Percentiles rank a stretch among this genome's conserved stretches.
These are phyloP conservation scores for Torymus texanus DNA, from an alignment of 2,888 invertebrate species.

Conservation along the genomic window DNA sequence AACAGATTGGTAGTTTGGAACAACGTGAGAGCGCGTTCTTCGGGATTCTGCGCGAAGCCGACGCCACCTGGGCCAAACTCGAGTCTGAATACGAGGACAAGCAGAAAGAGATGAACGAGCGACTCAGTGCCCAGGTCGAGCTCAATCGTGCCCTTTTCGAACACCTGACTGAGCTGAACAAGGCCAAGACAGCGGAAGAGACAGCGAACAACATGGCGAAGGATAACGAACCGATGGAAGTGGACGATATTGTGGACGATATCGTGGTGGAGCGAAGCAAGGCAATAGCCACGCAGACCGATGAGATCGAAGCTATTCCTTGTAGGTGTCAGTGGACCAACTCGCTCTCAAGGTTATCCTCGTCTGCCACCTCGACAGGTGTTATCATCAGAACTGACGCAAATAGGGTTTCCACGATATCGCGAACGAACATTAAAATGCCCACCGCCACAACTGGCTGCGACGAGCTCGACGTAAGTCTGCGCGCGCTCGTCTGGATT, in stretches of 20 bases:
- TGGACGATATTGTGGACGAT: slow-evolving; percentile 58
- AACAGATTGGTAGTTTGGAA: slow-evolving; percentile 61
- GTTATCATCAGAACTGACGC: slow-evolving; percentile 6
- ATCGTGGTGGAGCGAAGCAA: not conserved
- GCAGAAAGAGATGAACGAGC: slow-evolving; percentile 58
- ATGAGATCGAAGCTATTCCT: slow-evolving; percentile 23
- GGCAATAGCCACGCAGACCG: slow-evolving; percentile 30
- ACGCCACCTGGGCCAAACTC: slow-evolving; percentile 62
- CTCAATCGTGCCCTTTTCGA: slow-evolving; percentile 59
- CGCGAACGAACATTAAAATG: slow-evolving; percentile 35
- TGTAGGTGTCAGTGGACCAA: slow-evolving; percentile 1
- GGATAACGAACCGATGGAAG: slow-evolving; percentile 48
- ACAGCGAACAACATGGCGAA: not conserved
- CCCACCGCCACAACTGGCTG: not conserved
- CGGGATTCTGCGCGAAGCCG: slow-evolving; percentile 62
- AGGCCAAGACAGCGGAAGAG: slow-evolving; percentile 28
- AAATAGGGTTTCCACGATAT: slow-evolving; percentile 16
- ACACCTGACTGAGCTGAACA: slow-evolving; percentile 53
- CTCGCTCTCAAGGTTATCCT: slow-evolving; percentile 10
- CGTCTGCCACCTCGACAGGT: not conserved
- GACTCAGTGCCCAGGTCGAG: slow-evolving; percentile 60
- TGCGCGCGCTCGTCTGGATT: not conserved
- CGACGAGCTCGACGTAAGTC: slow-evolving; percentile 45
- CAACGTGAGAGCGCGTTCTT: slow-evolving; percentile 61
- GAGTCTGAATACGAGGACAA: slow-evolving; percentile 61